Conservation (phyloP, 2,888 invertebrate species). For the Thecophora atra region DNA sequence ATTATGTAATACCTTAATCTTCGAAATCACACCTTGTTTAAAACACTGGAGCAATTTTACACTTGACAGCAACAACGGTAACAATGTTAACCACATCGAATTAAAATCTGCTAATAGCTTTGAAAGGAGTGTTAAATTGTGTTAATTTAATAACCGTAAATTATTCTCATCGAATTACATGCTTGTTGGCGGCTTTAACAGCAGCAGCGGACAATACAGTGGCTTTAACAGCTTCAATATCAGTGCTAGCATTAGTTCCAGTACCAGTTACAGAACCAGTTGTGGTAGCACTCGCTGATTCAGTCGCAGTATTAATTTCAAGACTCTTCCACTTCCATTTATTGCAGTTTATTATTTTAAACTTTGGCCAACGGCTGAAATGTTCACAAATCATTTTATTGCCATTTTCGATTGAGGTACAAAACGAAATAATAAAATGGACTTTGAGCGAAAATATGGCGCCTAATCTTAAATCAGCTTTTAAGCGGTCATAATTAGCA, state of each 20-base stretch:
- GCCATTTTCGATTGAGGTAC: slow-evolving; percentile 10
- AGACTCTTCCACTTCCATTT: slow-evolving; percentile 3
- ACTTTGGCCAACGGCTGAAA: slow-evolving; percentile 36
- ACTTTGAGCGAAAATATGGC: slow-evolving; percentile 32
- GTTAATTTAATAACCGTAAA: slow-evolving; percentile 43
- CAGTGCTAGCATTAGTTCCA: neutral
- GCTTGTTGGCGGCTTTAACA: slow-evolving; percentile 33
- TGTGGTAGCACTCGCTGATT: neutral
- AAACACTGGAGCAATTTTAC: neutral
- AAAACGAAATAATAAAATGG: slow-evolving; percentile 3
- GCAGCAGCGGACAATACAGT: slow-evolving; percentile 24
- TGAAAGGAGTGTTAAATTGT: slow-evolving; percentile 38
- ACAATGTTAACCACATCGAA: slow-evolving; percentile 40
- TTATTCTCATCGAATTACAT: slow-evolving; percentile 39
- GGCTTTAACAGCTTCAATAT: neutral
- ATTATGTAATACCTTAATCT: too few relatives aligned
- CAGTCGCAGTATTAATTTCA: neutral
- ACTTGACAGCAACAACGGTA: slow-evolving; percentile 11
- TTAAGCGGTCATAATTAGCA: slow-evolving; percentile 44
- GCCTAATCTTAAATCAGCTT: slow-evolving; percentile 46
- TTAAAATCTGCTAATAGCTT: slow-evolving; percentile 45
- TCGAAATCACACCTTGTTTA: neutral
- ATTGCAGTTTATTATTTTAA: neutral
- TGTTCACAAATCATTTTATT: slow-evolving; percentile 45
- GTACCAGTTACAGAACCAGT: neutral